A percentile compares a stretch with the other conserved stretches of the same genome.
phyloP scores from a whole-genome alignment of 2,888 invertebrate species.

The Cantharis rustica region DNA sequence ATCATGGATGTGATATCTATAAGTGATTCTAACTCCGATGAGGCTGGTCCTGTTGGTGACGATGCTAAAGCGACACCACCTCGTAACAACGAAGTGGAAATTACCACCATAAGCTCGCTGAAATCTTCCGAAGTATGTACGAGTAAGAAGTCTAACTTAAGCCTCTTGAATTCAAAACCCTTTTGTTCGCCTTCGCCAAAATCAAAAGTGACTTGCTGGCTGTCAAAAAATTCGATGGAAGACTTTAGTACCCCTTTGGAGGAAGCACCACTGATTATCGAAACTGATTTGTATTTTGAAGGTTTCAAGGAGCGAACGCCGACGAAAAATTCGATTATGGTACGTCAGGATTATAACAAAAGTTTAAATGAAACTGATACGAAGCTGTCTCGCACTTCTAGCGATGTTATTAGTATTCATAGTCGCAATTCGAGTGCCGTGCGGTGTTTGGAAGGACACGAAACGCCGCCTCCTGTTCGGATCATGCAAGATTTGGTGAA shows the following conservation, averaged over 20 bases:
- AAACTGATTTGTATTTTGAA: background rate
- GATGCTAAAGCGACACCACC: background rate
- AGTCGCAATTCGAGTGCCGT: background rate
- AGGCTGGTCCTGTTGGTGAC: background rate
- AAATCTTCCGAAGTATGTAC: constrained; percentile 21
- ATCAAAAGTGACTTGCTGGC: constrained; percentile 21
- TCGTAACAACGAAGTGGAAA: background rate
- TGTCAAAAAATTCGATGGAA: constrained; percentile 1
- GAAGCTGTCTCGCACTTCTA: background rate
- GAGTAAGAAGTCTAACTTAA: background rate
- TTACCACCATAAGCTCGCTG: constrained; percentile 14
- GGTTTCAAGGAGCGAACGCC: background rate
- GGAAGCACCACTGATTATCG: background rate
- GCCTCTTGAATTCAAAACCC: constrained; percentile 1
- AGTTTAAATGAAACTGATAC: background rate
- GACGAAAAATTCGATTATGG: constrained; percentile 20
- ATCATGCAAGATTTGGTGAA: background rate
- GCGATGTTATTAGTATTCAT: background rate
- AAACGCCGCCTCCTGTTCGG: background rate
- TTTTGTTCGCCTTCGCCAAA: constrained; percentile 22
- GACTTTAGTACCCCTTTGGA: background rate
- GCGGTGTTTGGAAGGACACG: background rate
- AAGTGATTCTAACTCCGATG: constrained; percentile 16
- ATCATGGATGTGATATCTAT: constrained; percentile 26
- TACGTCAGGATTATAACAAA: constrained; percentile 26